phyloP scores from a whole-genome alignment of 2,888 invertebrate species.

The Polyommatus icarus region DNA sequence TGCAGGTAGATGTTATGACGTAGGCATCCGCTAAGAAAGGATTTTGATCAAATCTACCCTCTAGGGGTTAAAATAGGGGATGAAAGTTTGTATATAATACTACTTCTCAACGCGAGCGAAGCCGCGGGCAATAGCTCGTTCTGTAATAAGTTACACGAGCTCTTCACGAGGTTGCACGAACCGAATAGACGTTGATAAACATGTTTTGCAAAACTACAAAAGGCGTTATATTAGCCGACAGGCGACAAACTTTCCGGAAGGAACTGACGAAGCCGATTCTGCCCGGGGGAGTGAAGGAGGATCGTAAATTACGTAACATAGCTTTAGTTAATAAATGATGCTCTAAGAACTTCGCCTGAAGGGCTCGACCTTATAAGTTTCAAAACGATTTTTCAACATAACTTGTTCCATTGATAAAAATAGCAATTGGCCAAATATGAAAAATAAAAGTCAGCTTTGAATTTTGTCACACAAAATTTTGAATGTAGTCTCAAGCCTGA shows the following conservation, averaged over 20 bases:
- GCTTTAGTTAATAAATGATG: slow-evolving; percentile 15
- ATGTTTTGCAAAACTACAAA: neutral
- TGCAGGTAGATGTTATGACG: too few species aligned
- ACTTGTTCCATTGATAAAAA: neutral
- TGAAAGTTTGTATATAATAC: too few species aligned
- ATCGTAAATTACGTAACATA: slow-evolving; percentile 21
- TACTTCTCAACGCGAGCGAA: too few species aligned
- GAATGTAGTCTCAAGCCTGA: too few species aligned
- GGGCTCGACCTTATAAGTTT: neutral
- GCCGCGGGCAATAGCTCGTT: too few species aligned
- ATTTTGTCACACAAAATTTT: too few species aligned
- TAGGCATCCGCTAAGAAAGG: too few species aligned
- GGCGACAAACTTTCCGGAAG: slow-evolving; percentile 20
- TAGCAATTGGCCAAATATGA: neutral
- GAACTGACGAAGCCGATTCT: slow-evolving; percentile 22
- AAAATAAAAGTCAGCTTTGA: too few species aligned
- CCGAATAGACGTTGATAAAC: neutral
- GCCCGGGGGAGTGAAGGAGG: slow-evolving; percentile 4
- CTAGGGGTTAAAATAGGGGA: too few species aligned
- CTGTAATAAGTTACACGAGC: neutral
- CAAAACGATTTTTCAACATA: neutral
- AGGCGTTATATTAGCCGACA: neutral
- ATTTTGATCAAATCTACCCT: too few species aligned
- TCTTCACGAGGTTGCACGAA: neutral
- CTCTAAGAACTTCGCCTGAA: neutral